Percentiles rank a stretch among this genome's conserved stretches.
These are phyloP conservation scores for Eidolon dupreanum DNA, from an alignment of 2,797 vertebrate species.

Conservation along the genomic window DNA sequence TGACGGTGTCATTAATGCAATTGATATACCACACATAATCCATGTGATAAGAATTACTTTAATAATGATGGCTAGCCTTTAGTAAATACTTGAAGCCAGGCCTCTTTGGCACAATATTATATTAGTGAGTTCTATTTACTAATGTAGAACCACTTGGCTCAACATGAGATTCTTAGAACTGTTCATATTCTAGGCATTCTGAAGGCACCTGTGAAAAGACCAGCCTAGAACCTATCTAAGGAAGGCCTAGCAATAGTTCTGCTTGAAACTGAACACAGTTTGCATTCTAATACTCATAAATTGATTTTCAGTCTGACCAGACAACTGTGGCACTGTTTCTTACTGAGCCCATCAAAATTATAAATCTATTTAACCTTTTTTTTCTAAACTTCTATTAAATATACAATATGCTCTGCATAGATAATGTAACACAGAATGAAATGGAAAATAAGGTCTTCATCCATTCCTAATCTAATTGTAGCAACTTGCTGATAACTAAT, in stretches of 20 bases:
- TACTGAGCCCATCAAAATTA: conserved; percentile 66
- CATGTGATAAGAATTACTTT: neutral
- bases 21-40: neutral
- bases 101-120: neutral
- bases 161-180: neutral
- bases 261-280: neutral
- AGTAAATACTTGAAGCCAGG: neutral
- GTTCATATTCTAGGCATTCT: neutral
- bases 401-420: conserved; percentile 54
- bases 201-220: neutral
- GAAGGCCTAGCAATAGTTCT: neutral
- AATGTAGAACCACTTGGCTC: neutral
- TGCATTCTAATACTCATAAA: conserved; percentile 41
- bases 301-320: conserved; percentile 60
- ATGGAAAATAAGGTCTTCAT: conserved; percentile 73
- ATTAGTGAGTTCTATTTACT: neutral
- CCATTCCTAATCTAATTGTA: conserved; percentile 74
- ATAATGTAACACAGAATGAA: conserved; percentile 60
- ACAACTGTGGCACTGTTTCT: conserved; percentile 50
- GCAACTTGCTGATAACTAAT: conserved; percentile 77
- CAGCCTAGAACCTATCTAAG: neutral
- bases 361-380: conserved; percentile 73
- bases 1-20: neutral
- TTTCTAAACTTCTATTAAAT: conserved; percentile 70
- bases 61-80: neutral